Percentiles rank a stretch among this genome's conserved stretches.
Evolutionary conservation across 2,113 vertebrate genomes (phyloP).

Genomic region (Brachyistius frenatus): DNA sequence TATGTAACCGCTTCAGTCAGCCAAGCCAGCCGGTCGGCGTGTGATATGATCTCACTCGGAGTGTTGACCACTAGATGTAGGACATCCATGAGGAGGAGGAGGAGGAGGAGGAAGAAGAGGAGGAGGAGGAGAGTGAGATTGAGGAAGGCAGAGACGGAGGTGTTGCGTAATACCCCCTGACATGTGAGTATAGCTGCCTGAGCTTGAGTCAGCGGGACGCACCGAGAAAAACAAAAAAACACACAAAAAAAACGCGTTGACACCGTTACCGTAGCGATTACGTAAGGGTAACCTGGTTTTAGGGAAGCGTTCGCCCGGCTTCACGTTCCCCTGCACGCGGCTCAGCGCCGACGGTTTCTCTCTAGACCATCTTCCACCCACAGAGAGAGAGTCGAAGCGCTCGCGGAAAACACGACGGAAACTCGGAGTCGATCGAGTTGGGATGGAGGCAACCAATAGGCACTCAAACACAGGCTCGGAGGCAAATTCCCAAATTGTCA

Average conservation of each 20-base stretch:
- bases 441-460: no score
- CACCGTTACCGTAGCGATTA: conserved; percentile 49
- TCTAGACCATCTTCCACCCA: background rate
- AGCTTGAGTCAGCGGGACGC: conserved; percentile 56
- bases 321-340: conserved; percentile 10
- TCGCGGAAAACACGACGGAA: no score
- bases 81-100: conserved; percentile 37
- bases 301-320: background rate
- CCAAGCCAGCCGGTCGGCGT: background rate
- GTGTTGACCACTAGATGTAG: conserved; percentile 61
- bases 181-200: conserved; percentile 58
- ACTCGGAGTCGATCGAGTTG: no score
- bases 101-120: background rate
- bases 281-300: conserved; percentile 56
- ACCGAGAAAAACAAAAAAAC: background rate
- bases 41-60: conserved; percentile 50
- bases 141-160: conserved; percentile 1
- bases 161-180: conserved; percentile 67
- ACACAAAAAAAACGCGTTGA: conserved; percentile 57
- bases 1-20: conserved; percentile 37
- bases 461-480: no score
- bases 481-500: no score
- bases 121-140: background rate
- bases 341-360: no score
- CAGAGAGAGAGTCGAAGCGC: no score